Evolutionary conservation across 2,888 invertebrate genomes (phyloP).

Genomic region (Operophtera brumata): DNA sequence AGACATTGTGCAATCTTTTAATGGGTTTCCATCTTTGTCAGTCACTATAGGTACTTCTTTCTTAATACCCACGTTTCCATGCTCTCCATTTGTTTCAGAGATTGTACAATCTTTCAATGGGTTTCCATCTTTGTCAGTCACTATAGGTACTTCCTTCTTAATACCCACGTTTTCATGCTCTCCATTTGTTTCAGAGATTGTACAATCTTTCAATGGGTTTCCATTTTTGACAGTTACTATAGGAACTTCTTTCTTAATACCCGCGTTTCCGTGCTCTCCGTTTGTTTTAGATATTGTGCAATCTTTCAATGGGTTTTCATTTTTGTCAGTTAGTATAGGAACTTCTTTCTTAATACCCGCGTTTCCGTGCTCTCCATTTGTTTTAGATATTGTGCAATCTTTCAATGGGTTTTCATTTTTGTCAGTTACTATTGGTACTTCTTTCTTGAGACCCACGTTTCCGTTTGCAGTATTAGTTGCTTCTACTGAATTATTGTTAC

Average conservation of each 20-base stretch:
- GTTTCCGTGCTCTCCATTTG: no score
- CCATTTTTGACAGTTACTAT: constrained; percentile 1
- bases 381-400: no score
- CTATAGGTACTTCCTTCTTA: background rate
- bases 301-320: background rate
- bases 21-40: constrained; percentile 4
- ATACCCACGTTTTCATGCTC: no score
- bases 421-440: no score
- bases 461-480: background rate
- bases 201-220: constrained; percentile 1
- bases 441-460: background rate
- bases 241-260: background rate
- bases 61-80: no score
- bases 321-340: constrained; percentile 1
- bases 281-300: constrained; percentile 6
- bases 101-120: constrained; percentile 3
- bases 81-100: background rate
- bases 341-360: no score
- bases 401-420: no score
- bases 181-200: background rate
- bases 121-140: constrained; percentile 6
- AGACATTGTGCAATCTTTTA: constrained; percentile 4
- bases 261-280: background rate
- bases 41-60: background rate
- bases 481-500: constrained; percentile 8